phyloP scores from a whole-genome alignment of 2,888 invertebrate species.

The Mythimna loreyi region DNA sequence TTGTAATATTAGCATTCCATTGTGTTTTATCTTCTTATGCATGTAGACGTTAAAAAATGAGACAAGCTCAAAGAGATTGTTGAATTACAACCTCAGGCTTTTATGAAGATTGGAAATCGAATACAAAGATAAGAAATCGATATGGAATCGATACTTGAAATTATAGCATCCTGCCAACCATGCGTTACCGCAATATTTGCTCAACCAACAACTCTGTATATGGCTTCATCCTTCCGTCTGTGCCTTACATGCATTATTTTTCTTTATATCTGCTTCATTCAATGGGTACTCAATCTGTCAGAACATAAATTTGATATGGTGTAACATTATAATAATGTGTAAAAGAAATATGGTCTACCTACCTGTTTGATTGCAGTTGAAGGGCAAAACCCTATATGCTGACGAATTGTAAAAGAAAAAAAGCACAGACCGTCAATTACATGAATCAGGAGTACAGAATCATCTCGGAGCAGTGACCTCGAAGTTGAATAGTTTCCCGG shows the following conservation, averaged over 20 bases:
- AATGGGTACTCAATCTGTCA: not conserved
- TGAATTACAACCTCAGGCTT: constrained; percentile 2
- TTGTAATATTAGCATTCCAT: not conserved
- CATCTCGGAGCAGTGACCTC: constrained; percentile 13
- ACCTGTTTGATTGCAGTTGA: not conserved
- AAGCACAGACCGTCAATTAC: constrained; percentile 3
- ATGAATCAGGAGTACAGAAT: constrained; percentile 34
- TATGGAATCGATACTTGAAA: constrained; percentile 30
- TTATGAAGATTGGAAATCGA: constrained; percentile 1
- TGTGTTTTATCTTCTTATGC: not conserved
- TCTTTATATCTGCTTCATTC: constrained; percentile 11
- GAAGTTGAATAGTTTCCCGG: constrained; percentile 30
- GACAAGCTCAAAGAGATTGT: constrained; percentile 5
- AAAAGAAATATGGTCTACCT: not conserved
- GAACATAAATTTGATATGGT: not conserved
- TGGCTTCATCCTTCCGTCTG: constrained; percentile 40
- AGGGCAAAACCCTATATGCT: not conserved
- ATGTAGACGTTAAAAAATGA: not conserved
- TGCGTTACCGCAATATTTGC: constrained; percentile 30
- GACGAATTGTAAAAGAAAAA: not conserved
- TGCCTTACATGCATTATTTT: constrained; percentile 5
- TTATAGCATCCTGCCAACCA: constrained; percentile 39
- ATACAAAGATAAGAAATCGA: constrained; percentile 19
- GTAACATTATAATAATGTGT: not conserved
- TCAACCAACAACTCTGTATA: constrained; percentile 21